These are phyloP conservation scores for Eleutherodactylus coqui DNA, from an alignment of 2,797 vertebrate genomes.

Conservation along the genomic window DNA sequence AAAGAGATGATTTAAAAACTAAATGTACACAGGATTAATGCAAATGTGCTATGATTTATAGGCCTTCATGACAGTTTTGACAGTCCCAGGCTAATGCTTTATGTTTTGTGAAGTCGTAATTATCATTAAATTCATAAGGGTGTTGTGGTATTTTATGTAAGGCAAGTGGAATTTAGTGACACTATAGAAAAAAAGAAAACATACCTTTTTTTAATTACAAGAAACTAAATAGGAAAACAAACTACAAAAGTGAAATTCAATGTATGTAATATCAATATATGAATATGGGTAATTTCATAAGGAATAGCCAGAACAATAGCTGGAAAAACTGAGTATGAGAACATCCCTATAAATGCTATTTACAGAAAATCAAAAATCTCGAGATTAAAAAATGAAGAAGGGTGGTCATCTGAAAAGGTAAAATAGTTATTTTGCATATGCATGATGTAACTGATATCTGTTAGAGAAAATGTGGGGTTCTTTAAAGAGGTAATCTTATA, in stretches of 20 bases:
- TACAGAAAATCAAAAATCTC: too few species aligned
- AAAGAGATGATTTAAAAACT: conserved; percentile 82
- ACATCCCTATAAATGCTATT: too few species aligned
- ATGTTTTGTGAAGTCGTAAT: conserved; percentile 85
- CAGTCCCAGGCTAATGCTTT: conserved; percentile 82
- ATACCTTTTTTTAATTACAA: not conserved
- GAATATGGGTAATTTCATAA: too few species aligned
- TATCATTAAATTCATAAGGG: conserved; percentile 89
- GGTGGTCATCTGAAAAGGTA: too few species aligned
- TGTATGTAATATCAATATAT: not conserved
- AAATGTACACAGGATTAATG: conserved; percentile 80
- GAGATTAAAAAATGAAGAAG: too few species aligned
- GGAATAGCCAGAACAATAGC: too few species aligned
- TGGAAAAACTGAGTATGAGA: too few species aligned
- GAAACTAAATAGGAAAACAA: not conserved
- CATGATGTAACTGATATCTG: too few species aligned
- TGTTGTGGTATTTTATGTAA: conserved; percentile 81
- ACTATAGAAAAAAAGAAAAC: conserved; percentile 63
- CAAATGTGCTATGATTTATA: conserved; percentile 88
- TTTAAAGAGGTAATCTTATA: too few species aligned
- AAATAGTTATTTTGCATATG: too few species aligned
- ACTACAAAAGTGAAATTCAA: not conserved
- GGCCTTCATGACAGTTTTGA: conserved; percentile 88
- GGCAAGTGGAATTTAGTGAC: conserved; percentile 77
- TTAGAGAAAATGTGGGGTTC: too few species aligned